phyloP scores from a whole-genome alignment of 2,888 invertebrate genomes.

The Synanthedon vespiformis region DNA sequence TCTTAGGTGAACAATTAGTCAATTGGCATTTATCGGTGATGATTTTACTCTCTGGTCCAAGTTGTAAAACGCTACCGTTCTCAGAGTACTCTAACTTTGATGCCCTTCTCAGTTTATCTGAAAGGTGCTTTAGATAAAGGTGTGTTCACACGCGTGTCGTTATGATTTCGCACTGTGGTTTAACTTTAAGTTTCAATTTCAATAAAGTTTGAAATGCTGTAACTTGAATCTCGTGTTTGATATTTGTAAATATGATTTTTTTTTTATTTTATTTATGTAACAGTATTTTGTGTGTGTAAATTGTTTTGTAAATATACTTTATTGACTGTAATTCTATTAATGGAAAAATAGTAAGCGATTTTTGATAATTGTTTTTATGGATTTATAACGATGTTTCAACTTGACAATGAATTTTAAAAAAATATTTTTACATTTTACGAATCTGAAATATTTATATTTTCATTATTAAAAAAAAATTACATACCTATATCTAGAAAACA shows the following conservation, averaged over 20 bases:
- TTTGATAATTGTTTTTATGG: constrained; percentile 17
- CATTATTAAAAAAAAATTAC: no score
- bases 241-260: constrained; percentile 37
- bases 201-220: constrained; percentile 25
- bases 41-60: no score
- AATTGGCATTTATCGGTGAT: no score
- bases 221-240: constrained; percentile 27
- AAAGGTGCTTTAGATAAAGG: background rate
- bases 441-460: no score
- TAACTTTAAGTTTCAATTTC: constrained; percentile 29
- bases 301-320: constrained; percentile 2
- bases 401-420: no score
- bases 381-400: no score
- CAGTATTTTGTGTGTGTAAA: constrained; percentile 29
- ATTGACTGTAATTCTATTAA: background rate
- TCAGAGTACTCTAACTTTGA: no score
- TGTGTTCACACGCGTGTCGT: background rate
- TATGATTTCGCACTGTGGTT: background rate
- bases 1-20: no score
- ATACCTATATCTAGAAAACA: no score
- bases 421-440: no score
- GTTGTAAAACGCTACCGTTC: no score
- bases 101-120: background rate
- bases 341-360: constrained; percentile 18
- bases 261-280: constrained; percentile 36